Conservation (phyloP, 2,888 invertebrate genomes). For the Apeira syringaria region DNA sequence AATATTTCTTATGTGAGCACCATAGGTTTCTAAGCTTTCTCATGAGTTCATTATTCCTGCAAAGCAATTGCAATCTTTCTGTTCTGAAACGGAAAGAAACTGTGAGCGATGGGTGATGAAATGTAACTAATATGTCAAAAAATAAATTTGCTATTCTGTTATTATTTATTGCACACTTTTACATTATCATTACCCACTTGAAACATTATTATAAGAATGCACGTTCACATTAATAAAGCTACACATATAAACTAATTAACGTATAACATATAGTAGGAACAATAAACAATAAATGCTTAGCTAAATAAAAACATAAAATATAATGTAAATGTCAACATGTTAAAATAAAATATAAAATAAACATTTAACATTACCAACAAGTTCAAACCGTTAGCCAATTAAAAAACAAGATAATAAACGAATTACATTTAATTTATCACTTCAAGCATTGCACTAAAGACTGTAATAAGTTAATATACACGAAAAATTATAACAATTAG, state of each 20-base stretch:
- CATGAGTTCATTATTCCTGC: constrained; percentile 85
- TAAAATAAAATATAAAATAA: not conserved
- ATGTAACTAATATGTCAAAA: constrained; percentile 23
- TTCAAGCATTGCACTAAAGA: constrained; percentile 24
- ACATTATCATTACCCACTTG: constrained; percentile 62
- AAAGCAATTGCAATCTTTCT: constrained; percentile 84
- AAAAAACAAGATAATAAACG: not conserved
- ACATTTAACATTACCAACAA: not conserved
- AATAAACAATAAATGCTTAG: constrained; percentile 6
- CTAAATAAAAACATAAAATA: constrained; percentile 1
- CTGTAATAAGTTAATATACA: not conserved
- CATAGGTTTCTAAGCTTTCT: constrained; percentile 84
- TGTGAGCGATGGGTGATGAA: constrained; percentile 33
- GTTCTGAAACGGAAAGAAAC: constrained; percentile 78
- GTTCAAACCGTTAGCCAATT: not conserved
- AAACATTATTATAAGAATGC: constrained; percentile 17
- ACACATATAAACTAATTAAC: constrained; percentile 2
- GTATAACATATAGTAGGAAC: constrained; percentile 2
- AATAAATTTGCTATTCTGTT: constrained; percentile 20
- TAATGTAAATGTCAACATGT: too few relatives aligned
- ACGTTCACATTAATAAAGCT: constrained; percentile 13
- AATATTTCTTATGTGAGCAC: constrained; percentile 85
- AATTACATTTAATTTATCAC: constrained; percentile 15
- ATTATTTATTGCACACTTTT: constrained; percentile 56
- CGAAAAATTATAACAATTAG: constrained; percentile 4